Percentiles rank a stretch among this genome's conserved stretches.
phyloP scores from a whole-genome alignment of 2,888 invertebrate species.

The Calliopum simillimum region DNA sequence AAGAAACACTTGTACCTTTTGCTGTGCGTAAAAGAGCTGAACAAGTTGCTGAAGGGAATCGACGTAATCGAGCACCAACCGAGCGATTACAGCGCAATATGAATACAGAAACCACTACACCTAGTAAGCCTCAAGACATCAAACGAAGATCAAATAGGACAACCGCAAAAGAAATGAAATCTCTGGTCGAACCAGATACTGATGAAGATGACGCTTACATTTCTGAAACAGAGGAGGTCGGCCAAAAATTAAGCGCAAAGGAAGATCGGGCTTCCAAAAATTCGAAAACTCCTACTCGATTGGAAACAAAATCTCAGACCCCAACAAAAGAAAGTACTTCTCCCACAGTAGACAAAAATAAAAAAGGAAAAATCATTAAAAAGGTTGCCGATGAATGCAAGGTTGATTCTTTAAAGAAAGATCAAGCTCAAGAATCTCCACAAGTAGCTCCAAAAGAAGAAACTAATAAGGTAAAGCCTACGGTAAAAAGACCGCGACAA shows the following conservation, averaged over 20 bases:
- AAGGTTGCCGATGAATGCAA: constrained; percentile 13
- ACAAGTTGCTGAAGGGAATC: constrained; percentile 61
- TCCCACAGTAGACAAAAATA: background rate
- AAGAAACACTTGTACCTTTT: constrained; percentile 64
- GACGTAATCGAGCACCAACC: constrained; percentile 66
- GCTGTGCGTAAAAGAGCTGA: constrained; percentile 73
- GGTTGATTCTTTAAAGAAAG: constrained; percentile 40
- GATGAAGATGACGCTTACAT: constrained; percentile 55
- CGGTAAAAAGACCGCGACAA: constrained; percentile 60
- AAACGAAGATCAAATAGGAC: constrained; percentile 63
- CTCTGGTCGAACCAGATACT: constrained; percentile 48
- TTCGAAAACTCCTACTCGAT: constrained; percentile 42
- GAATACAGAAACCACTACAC: constrained; percentile 57
- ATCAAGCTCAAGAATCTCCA: constrained; percentile 35
- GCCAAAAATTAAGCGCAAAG: constrained; percentile 20
- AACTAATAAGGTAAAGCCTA: constrained; percentile 49
- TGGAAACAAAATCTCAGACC: constrained; percentile 47
- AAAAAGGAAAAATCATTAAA: constrained; percentile 43
- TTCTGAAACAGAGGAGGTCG: constrained; percentile 53
- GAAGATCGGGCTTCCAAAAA: constrained; percentile 40
- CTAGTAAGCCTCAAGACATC: constrained; percentile 52
- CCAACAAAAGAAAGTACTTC: constrained; percentile 50
- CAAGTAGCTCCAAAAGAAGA: constrained; percentile 40
- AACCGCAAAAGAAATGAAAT: constrained; percentile 50
- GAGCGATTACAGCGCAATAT: constrained; percentile 34